These are phyloP conservation scores for Chelonus insularis DNA, from an alignment of 1,140 invertebrate species.

Conservation along the genomic window DNA sequence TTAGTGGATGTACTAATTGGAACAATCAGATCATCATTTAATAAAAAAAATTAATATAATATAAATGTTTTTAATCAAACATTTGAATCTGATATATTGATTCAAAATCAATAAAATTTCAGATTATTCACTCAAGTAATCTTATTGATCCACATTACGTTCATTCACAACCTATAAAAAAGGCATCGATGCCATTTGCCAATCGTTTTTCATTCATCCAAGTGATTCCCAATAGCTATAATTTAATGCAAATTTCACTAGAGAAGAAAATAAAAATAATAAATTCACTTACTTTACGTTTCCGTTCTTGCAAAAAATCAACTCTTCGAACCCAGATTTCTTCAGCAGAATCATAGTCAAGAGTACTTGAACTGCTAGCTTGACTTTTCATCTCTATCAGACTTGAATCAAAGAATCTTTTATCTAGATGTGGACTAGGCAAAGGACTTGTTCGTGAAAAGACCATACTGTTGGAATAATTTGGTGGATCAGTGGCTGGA, in stretches of 20 bases:
- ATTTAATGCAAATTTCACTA: constrained; percentile 4
- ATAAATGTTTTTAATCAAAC: too few relatives aligned
- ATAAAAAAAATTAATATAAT: too few relatives aligned
- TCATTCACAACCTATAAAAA: too few relatives aligned
- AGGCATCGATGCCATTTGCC: too few relatives aligned
- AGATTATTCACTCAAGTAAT: too few relatives aligned
- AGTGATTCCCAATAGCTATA: too few relatives aligned
- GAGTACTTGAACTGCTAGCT: constrained; percentile 66
- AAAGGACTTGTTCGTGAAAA: constrained; percentile 58
- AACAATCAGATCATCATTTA: too few relatives aligned
- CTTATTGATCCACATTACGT: too few relatives aligned
- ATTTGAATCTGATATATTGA: too few relatives aligned
- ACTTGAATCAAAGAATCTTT: constrained; percentile 78
- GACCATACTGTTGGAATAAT: constrained; percentile 55
- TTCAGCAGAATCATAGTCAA: constrained; percentile 65
- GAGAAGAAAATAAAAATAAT: constrained; percentile 14
- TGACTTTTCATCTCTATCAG: constrained; percentile 79
- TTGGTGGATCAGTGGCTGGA: constrained; percentile 55
- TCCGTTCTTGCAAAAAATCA: constrained; percentile 55
- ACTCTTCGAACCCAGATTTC: constrained; percentile 73
- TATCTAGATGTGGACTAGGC: constrained; percentile 73
- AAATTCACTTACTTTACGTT: constrained; percentile 45
- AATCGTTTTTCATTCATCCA: too few relatives aligned
- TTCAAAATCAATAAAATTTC: too few relatives aligned
- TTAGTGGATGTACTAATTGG: too few relatives aligned